These are phyloP conservation scores for Bubalus kerabau DNA, from an alignment of 2,113 vertebrate species.

Conservation along the genomic window DNA sequence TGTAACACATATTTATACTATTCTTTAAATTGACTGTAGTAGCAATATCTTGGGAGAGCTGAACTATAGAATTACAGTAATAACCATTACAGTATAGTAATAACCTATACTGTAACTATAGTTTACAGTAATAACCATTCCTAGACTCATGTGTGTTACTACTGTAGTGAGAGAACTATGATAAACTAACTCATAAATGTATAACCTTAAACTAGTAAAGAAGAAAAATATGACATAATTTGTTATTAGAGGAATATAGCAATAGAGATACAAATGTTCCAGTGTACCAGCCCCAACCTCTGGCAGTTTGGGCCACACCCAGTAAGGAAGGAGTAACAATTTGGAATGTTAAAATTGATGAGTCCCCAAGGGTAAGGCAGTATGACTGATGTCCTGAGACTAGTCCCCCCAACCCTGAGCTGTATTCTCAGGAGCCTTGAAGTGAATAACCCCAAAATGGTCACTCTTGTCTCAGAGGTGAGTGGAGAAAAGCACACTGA, in stretches of 20 bases:
- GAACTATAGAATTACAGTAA: background rate
- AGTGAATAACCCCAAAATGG: background rate
- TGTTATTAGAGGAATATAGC: background rate
- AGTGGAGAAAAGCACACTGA: background rate
- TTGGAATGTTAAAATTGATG: background rate
- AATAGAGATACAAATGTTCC: background rate
- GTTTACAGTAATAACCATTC: background rate
- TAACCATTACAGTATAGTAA: background rate
- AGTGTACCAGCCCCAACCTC: background rate
- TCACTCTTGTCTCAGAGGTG: background rate
- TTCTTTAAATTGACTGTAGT: slow-evolving; percentile 4
- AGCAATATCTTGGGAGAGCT: background rate
- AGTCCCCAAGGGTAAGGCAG: background rate
- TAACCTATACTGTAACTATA: background rate
- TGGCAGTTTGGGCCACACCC: background rate
- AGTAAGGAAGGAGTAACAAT: background rate
- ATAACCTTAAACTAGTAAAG: background rate
- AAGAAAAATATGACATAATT: slow-evolving; percentile 1
- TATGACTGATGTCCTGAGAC: background rate
- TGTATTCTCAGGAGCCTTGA: background rate
- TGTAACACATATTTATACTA: background rate
- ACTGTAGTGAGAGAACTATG: background rate
- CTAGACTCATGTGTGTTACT: background rate
- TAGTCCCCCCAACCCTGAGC: background rate
- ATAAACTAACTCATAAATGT: background rate